Evolutionary conservation across 2,797 vertebrate species (phyloP).

Genomic region (Staurois parvus): DNA sequence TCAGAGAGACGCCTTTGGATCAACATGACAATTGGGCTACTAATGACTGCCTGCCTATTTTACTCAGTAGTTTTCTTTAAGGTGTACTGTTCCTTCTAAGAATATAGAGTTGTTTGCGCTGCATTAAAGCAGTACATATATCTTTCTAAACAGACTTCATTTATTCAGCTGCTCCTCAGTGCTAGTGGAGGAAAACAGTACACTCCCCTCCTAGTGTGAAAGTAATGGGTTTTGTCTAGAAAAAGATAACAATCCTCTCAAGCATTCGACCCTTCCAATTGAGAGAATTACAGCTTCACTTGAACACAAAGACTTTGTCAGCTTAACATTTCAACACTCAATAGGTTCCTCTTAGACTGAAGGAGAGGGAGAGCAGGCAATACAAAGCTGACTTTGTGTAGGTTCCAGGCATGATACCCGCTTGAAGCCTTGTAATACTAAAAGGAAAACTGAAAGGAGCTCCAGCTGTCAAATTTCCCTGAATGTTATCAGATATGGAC

Average conservation of each 20-base stretch:
- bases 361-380: slow-evolving; percentile 65
- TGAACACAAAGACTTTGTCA: slow-evolving; percentile 66
- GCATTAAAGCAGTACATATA: not conserved
- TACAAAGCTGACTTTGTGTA: slow-evolving; percentile 73
- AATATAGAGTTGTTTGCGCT: not conserved
- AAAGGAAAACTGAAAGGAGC: not conserved
- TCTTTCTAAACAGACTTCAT: slow-evolving; percentile 40
- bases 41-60: too few species aligned
- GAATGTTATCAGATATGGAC: not conserved
- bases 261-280: slow-evolving; percentile 67
- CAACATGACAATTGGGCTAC: too few species aligned
- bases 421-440: not conserved
- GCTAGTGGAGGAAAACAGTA: slow-evolving; percentile 70
- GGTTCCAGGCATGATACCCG: slow-evolving; percentile 64
- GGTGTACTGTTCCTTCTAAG: not conserved
- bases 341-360: slow-evolving; percentile 74
- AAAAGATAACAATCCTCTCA: slow-evolving; percentile 70
- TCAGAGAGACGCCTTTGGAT: too few species aligned
- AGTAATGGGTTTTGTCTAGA: slow-evolving; percentile 70
- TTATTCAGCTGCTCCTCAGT: slow-evolving; percentile 63
- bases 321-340: slow-evolving; percentile 71
- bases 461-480: not conserved
- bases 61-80: too few species aligned
- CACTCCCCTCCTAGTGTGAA: slow-evolving; percentile 70
- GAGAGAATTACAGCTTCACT: slow-evolving; percentile 67